Percentiles rank a stretch among this genome's conserved stretches.
Conservation (phyloP, 1,140 invertebrate genomes). For the Cherax destructor region DNA sequence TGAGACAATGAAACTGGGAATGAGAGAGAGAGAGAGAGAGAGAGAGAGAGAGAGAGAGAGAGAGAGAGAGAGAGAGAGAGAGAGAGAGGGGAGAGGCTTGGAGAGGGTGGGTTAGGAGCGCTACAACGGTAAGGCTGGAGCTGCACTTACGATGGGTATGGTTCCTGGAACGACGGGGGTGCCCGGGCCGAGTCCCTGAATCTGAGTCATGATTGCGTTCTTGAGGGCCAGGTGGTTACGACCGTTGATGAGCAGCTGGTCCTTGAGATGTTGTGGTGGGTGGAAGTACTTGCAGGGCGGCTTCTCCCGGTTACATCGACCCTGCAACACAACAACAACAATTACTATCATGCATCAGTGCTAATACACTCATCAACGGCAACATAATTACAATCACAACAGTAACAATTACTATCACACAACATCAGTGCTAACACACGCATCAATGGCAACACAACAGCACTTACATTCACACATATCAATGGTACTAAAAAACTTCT, state of each 20-base stretch:
- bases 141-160: constrained; percentile 67
- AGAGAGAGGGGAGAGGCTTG: neutral
- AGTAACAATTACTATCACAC: constrained; percentile 52
- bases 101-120: too few species aligned
- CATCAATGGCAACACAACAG: too few species aligned
- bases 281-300: constrained; percentile 99
- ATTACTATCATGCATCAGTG: too few species aligned
- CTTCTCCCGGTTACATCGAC: constrained; percentile 99
- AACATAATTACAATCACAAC: constrained; percentile 62
- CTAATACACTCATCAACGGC: too few species aligned
- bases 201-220: constrained; percentile 96
- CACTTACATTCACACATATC: too few species aligned
- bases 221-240: constrained; percentile 98
- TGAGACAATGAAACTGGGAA: neutral
- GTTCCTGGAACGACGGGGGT: constrained; percentile 67
- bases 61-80: constrained; percentile 23
- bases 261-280: constrained; percentile 99
- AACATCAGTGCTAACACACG: too few species aligned
- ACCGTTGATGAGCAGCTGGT: constrained; percentile 99
- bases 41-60: constrained; percentile 43
- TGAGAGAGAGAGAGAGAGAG: constrained; percentile 24
- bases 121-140: neutral
- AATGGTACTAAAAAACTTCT: too few species aligned
- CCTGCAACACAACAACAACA: constrained; percentile 81
- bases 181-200: constrained; percentile 76